These are phyloP conservation scores for Drosophila repleta DNA, from an alignment of 1,140 invertebrate genomes.

Conservation along the genomic window DNA sequence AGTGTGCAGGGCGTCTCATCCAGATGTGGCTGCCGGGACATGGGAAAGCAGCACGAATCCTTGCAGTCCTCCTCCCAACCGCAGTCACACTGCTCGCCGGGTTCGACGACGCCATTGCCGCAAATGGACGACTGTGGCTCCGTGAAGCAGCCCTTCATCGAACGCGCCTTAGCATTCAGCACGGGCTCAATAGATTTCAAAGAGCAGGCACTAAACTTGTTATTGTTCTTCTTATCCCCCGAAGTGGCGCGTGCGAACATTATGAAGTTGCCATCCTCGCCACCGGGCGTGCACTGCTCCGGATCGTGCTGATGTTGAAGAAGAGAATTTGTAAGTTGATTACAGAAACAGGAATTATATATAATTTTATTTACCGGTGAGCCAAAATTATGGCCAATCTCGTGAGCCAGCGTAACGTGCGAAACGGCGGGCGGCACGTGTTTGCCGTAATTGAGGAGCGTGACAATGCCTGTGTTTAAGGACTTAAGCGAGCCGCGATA, in stretches of 20 bases:
- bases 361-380: conserved; percentile 90
- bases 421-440: conserved; percentile 99
- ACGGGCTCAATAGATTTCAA: conserved; percentile 97
- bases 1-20: conserved; percentile 94
- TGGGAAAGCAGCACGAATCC: conserved; percentile 96
- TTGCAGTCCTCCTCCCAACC: conserved; percentile 98
- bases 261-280: conserved; percentile 98
- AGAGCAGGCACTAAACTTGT: conserved; percentile 96
- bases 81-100: conserved; percentile 98
- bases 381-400: conserved; percentile 99
- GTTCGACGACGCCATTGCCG: conserved; percentile 98
- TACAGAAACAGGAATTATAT: background rate
- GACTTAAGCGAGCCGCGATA: conserved; percentile 97
- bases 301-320: conserved; percentile 95
- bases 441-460: conserved; percentile 98
- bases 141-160: conserved; percentile 95
- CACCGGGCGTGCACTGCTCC: conserved; percentile 94
- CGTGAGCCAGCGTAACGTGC: conserved; percentile 98
- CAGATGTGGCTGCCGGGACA: conserved; percentile 89
- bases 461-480: conserved; percentile 99
- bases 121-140: conserved; percentile 96
- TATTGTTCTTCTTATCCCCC: conserved; percentile 98
- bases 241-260: conserved; percentile 98
- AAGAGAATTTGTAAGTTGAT: conserved; percentile 13
- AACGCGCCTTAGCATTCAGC: conserved; percentile 95